Evolutionary conservation across 2,113 vertebrate species (phyloP).

Genomic region (Fulica atra): DNA sequence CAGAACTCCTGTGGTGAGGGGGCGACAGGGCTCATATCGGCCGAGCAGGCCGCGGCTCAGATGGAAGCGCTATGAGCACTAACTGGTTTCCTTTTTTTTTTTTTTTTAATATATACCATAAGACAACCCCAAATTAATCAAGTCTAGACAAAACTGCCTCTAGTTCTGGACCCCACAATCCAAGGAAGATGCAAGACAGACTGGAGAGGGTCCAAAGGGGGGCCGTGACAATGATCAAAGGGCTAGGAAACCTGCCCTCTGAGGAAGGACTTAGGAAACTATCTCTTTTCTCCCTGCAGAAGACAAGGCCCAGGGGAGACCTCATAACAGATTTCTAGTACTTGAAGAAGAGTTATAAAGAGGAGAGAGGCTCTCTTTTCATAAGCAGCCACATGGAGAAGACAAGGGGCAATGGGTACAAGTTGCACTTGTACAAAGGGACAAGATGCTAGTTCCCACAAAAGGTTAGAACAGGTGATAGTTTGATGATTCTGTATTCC

Average conservation of each 20-base stretch:
- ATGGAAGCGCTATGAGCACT: not conserved
- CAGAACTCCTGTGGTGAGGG: not conserved
- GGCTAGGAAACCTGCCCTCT: not conserved
- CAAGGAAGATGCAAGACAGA: not conserved
- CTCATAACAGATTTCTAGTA: not conserved
- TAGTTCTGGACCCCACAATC: not conserved
- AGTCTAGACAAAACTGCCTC: not conserved
- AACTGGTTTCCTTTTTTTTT: too few species aligned
- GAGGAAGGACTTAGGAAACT: not conserved
- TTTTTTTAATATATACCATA: fast-evolving
- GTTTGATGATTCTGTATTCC: not conserved
- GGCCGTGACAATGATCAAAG: fast-evolving
- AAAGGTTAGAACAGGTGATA: not conserved
- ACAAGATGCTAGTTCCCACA: not conserved
- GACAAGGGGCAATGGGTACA: not conserved
- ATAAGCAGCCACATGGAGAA: not conserved
- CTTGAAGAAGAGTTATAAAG: not conserved
- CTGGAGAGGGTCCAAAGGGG: not conserved
- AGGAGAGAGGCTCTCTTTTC: not conserved
- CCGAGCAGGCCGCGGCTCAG: not conserved
- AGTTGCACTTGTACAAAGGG: not conserved
- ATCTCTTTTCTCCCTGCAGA: not conserved
- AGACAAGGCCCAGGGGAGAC: not conserved
- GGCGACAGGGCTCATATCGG: fast-evolving
- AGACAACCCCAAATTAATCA: not conserved